These are phyloP conservation scores for Sphenodon punctatus DNA, from an alignment of 2,797 vertebrate genomes.

Conservation along the genomic window DNA sequence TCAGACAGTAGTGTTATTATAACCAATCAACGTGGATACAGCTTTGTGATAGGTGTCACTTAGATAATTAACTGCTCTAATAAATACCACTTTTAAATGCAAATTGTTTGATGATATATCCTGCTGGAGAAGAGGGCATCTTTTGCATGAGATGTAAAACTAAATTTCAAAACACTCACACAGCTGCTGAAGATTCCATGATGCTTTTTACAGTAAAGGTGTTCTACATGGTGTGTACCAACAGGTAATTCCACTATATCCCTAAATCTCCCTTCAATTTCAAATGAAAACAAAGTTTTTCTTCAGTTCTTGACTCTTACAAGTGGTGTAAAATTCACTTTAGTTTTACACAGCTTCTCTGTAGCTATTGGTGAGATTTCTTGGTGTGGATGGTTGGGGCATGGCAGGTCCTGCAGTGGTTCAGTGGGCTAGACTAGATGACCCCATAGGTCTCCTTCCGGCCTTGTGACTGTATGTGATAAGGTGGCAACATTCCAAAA, in stretches of 20 bases:
- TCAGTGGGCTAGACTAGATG: no score
- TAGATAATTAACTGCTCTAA: constrained; percentile 33
- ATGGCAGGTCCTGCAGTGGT: no score
- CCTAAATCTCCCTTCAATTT: neutral
- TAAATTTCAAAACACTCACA: neutral
- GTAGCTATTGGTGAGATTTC: no score
- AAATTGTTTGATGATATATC: constrained; percentile 47
- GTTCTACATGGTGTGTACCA: neutral
- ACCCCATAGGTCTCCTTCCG: no score
- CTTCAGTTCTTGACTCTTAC: neutral
- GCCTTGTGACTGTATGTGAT: no score
- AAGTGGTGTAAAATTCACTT: neutral
- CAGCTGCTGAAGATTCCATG: neutral
- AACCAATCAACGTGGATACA: neutral
- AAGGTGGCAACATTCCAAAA: neutral
- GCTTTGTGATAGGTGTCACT: constrained; percentile 40
- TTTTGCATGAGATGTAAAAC: constrained; percentile 41
- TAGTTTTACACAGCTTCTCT: neutral
- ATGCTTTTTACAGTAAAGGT: neutral
- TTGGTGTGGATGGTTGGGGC: no score
- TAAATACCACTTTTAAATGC: constrained; percentile 17
- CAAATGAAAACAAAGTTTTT: neutral
- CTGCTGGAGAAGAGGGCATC: constrained; percentile 8
- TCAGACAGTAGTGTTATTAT: constrained; percentile 16
- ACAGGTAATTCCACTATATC: neutral